Percentiles rank a stretch among this genome's conserved stretches.
Evolutionary conservation across 2,113 vertebrate species (phyloP).

Genomic region (Merops nubicus): DNA sequence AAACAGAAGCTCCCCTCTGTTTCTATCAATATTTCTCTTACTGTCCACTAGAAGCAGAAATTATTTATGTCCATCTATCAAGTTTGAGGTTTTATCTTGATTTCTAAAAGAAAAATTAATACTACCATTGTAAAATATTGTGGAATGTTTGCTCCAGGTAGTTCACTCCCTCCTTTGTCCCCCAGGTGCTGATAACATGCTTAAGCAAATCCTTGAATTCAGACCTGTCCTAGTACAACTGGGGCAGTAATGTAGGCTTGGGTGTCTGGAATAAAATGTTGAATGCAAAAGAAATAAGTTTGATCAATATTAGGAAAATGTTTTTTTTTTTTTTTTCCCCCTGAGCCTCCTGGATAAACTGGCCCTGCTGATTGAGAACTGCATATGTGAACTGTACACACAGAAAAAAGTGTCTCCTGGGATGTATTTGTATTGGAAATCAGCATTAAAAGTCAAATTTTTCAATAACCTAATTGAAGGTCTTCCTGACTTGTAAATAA

Average conservation of each 20-base stretch:
- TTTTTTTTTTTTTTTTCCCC: background rate
- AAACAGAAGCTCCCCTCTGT: background rate
- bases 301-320: background rate
- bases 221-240: background rate
- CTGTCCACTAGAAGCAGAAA: background rate
- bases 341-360: background rate
- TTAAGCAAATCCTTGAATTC: background rate
- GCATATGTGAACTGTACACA: background rate
- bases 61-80: background rate
- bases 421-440: background rate
- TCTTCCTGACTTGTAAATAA: background rate
- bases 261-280: background rate
- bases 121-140: background rate
- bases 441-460: background rate
- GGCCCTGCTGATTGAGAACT: background rate
- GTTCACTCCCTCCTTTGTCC: background rate
- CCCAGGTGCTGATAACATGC: background rate
- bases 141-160: background rate
- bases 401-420: background rate
- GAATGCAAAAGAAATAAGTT: background rate
- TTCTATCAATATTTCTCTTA: background rate
- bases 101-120: background rate
- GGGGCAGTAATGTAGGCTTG: background rate
- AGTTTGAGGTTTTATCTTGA: background rate
- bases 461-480: background rate